Percentiles rank a stretch among this genome's conserved stretches.
phyloP scores from a whole-genome alignment of 2,113 vertebrate species.

The Cepphus grylle region DNA sequence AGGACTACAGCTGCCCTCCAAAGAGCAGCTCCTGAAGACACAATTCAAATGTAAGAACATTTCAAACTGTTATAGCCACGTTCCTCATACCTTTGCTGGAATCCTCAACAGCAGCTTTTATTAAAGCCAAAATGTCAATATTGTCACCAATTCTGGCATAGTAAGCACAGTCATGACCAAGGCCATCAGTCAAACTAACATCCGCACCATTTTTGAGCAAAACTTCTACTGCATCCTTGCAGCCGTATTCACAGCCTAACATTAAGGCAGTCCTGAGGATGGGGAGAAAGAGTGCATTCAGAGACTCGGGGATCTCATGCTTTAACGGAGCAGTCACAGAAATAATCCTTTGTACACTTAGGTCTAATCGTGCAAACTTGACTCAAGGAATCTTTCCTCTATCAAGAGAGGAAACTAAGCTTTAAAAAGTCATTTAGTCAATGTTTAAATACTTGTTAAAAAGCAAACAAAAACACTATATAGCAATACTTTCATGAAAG shows the following conservation, averaged over 20 bases:
- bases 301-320: fast-evolving
- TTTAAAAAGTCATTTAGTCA: background rate
- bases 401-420: background rate
- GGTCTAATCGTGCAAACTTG: fast-evolving
- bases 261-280: constrained; percentile 88
- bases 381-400: background rate
- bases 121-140: constrained; percentile 79
- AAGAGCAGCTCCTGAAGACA: background rate
- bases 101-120: constrained; percentile 84
- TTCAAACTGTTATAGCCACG: fast-evolving
- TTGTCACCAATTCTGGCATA: constrained; percentile 92
- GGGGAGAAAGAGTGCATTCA: background rate
- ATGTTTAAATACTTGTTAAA: background rate
- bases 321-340: fast-evolving
- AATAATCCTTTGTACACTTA: fast-evolving
- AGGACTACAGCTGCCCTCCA: background rate
- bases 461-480: background rate
- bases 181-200: constrained; percentile 78
- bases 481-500: fast-evolving
- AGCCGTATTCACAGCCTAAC: constrained; percentile 91
- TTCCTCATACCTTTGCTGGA: constrained; percentile 79
- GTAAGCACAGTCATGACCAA: constrained; percentile 87
- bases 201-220: constrained; percentile 85
- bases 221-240: constrained; percentile 91
- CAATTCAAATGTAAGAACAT: background rate